These are phyloP conservation scores for Cetoscarus ocellatus DNA, from an alignment of 2,797 vertebrate genomes.

Conservation along the genomic window DNA sequence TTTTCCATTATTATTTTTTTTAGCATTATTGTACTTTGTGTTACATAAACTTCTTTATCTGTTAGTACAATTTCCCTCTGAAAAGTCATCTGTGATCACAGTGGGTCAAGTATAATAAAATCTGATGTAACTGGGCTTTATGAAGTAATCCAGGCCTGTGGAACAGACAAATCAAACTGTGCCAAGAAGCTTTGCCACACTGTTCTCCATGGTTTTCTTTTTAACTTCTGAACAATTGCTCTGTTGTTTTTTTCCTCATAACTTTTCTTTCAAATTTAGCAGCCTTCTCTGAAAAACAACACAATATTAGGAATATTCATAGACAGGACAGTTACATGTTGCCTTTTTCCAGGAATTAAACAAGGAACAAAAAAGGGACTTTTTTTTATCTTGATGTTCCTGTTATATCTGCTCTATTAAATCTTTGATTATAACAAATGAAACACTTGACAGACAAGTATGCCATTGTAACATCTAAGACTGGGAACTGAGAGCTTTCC, in stretches of 20 bases:
- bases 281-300: too few relatives aligned
- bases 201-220: neutral
- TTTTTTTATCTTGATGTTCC: neutral
- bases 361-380: neutral
- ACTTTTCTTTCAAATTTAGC: neutral
- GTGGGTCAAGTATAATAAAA: too few relatives aligned
- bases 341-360: slow-evolving; percentile 1
- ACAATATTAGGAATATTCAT: neutral
- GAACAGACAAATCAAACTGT: neutral
- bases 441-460: neutral
- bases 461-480: neutral
- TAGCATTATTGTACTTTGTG: too few relatives aligned
- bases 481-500: neutral
- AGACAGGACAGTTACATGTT: neutral
- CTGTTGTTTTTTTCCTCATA: neutral
- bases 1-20: too few relatives aligned
- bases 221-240: neutral
- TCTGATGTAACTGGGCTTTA: neutral
- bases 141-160: slow-evolving; percentile 2
- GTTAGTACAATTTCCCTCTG: too few relatives aligned
- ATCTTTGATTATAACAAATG: neutral
- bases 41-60: too few relatives aligned
- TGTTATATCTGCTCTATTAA: neutral
- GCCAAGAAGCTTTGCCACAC: neutral
- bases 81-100: too few relatives aligned